Evolutionary conservation across 2,113 vertebrate species (phyloP), one percentile per base, ranked within the genome.

Genomic region (Tupaia chinensis): DNA sequence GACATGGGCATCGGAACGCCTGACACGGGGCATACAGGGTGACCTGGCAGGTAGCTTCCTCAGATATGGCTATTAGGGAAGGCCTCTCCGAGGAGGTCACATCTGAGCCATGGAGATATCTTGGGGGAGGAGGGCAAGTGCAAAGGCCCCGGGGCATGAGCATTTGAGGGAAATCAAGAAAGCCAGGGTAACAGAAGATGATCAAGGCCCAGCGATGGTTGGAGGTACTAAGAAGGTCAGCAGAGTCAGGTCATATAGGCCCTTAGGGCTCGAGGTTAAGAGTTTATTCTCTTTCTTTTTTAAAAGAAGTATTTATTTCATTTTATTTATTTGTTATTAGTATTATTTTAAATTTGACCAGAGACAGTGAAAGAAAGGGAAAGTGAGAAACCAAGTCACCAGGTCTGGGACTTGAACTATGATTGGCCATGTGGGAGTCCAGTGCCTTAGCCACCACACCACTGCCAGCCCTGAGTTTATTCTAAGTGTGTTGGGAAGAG

Each of bases 121-220:
- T 70, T 7, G 19, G 25, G 32, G 34, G 32, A 32, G 5, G 66
- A n/a, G 19, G 14, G 69, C 34, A 53, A 15, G 22, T 86, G 53
- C 58, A n/a, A 60, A 86, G 80, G 83, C 80, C 83, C 80, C 61
- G 79, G 76, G 83, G 65, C 80, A 60, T 1, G 27, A n/a, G 25
- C 32, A 8, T 58, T 61, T 80, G 32, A 23, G n/a, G 27, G 56
- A 87, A 85, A 8, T 44, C 15, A 29, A 29, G 78, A 68, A 91
- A 65, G 77, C 22, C 17, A 29, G n/a, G 8, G 44, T 60, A 10
- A 16, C 2, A 66, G 60, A 53, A 60, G 80, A 19, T 58, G n/a
- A 7, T 16, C 0, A 0, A 19, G 53, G 63, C 1, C 0, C 3
- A 32, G 32, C 44, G 9, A 22, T 14, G 23, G 11, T 32, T 79